Evolutionary conservation across 2,113 vertebrate genomes (phyloP).

Genomic region (Phaethornis superciliosus): DNA sequence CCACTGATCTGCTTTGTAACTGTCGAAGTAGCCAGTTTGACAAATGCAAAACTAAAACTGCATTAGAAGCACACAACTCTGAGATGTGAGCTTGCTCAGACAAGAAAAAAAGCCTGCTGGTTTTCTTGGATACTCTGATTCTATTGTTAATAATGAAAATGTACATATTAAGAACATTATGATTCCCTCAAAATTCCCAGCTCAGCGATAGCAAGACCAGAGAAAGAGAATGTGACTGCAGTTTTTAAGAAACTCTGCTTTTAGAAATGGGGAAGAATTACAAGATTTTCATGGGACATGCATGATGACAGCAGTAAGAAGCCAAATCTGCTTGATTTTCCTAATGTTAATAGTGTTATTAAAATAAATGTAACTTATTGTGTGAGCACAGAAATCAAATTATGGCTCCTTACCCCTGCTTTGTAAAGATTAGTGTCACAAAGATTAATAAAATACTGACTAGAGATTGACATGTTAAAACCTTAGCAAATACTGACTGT

Average conservation of each 20-base stretch:
- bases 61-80: neutral
- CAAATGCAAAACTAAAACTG: neutral
- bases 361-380: slow-evolving; percentile 14
- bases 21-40: neutral
- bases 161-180: neutral
- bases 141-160: neutral
- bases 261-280: neutral
- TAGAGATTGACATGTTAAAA: slow-evolving; percentile 2
- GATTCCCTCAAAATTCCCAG: neutral
- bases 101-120: neutral
- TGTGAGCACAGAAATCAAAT: neutral
- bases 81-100: neutral
- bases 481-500: slow-evolving; percentile 27
- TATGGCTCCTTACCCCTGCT: neutral
- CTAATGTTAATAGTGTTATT: neutral
- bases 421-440: neutral
- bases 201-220: neutral
- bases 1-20: neutral
- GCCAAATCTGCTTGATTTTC: neutral
- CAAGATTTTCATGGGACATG: neutral
- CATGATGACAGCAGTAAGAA: neutral
- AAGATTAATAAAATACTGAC: slow-evolving; percentile 8
- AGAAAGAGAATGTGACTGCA: neutral
- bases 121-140: slow-evolving; percentile 9
- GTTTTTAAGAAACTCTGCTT: neutral